Evolutionary conservation across 2,113 vertebrate genomes (phyloP), one percentile per base, ranked within the genome.

Genomic region (Pteronura brasiliensis): DNA sequence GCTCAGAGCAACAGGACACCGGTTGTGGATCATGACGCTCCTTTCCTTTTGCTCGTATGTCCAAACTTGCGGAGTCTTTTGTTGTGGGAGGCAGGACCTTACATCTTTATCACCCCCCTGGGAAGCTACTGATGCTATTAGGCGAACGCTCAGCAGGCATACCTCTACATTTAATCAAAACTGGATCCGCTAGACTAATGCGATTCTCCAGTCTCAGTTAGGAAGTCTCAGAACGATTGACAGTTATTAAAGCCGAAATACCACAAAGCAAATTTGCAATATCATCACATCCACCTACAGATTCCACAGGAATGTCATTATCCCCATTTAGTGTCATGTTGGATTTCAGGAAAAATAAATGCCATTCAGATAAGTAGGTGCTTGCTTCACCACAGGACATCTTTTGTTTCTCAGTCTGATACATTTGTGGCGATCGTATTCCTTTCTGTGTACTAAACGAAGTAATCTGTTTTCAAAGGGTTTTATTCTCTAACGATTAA

Each of bases 401-500:
- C 4, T 20, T 76, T 67, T 42, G 52, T 20, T 31, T 12, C 42
- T 25, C 39, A 7, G n/a, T 49, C 36, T 12, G 17, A 3, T 18
- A 57, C 11, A 67, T 79, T 29, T 55, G 39, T 23, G 21, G 23
- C 71, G 29, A 86, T 5, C 17, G 20, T 3, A 92, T 52, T 61
- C 17, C 11, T 49, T 67, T 63, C 34, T 71, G 36, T 55, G 72
- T 6, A n/a, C 9, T n/a, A 72, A 74, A 89, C 7, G 14, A 36
- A 95, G 74, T 57, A 14, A 52, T 42, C 74, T 86, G n/a, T 57
- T 96, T 67, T 76, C 79, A 57, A 7, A 44, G 15, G 6, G 29
- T 83, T 94, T 83, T 31, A 77, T 55, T 79, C 72, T 86, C 29
- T 85, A 69, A 71, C 29, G 77, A 44, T 63, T 87, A 90, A 77